These are phyloP conservation scores for Sphaerophoria taeniata DNA, from an alignment of 2,888 invertebrate species.

Conservation along the genomic window DNA sequence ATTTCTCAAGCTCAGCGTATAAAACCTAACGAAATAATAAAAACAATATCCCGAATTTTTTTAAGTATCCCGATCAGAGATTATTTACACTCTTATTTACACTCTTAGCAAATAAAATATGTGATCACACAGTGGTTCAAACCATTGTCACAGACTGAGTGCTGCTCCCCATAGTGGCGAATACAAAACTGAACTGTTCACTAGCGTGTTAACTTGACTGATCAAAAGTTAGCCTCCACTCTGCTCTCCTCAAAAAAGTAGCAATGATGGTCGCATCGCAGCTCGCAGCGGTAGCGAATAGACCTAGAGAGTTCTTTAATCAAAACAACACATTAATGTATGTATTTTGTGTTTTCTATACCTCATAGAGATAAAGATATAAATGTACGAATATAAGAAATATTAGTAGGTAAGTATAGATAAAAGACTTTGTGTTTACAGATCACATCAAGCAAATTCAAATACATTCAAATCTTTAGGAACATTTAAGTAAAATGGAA, in stretches of 20 bases:
- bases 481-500: constrained; percentile 1
- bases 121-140: constrained; percentile 50
- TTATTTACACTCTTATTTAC: neutral
- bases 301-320: constrained; percentile 46
- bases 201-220: constrained; percentile 35
- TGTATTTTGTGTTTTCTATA: constrained; percentile 38
- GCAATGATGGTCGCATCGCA: neutral
- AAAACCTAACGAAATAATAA: constrained; percentile 13
- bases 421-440: constrained; percentile 5
- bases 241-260: neutral
- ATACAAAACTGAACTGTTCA: constrained; percentile 62
- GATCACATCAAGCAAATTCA: constrained; percentile 22
- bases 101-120: constrained; percentile 8
- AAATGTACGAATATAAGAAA: neutral
- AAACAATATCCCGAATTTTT: constrained; percentile 20
- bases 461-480: neutral
- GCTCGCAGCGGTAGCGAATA: constrained; percentile 3
- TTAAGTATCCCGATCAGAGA: constrained; percentile 32
- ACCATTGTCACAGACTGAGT: constrained; percentile 55
- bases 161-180: constrained; percentile 56
- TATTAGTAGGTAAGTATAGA: constrained; percentile 13
- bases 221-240: constrained; percentile 61
- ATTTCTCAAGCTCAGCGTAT: constrained; percentile 13
- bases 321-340: constrained; percentile 59
- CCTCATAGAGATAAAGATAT: constrained; percentile 18